These are phyloP conservation scores for Capreolus pygargus DNA, from an alignment of 2,113 vertebrate genomes.

Conservation along the genomic window DNA sequence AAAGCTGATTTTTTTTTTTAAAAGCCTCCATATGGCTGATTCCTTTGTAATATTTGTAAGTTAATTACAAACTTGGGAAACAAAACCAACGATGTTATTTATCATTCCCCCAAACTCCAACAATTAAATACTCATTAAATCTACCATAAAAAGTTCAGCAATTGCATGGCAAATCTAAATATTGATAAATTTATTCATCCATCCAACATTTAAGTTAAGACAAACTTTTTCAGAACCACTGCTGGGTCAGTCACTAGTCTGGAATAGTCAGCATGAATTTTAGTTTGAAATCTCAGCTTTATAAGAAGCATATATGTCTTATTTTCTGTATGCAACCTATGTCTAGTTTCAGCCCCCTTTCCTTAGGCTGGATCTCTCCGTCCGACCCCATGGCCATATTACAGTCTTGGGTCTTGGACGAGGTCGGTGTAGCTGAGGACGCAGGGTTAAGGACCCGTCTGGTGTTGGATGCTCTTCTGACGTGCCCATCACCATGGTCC, in stretches of 20 bases:
- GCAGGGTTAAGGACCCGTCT: background rate
- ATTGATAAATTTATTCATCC: background rate
- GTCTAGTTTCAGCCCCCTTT: background rate
- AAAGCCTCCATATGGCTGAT: background rate
- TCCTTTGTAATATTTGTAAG: background rate
- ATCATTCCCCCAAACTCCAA: background rate
- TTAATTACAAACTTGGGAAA: background rate
- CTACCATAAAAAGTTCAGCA: background rate
- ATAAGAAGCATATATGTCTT: background rate
- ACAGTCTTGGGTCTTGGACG: background rate
- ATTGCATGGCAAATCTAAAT: background rate
- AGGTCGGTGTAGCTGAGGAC: background rate
- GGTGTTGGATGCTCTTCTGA: background rate
- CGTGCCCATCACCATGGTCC: fast-evolving
- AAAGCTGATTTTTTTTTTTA: background rate
- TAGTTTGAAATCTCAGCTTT: background rate
- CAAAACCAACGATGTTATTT: background rate
- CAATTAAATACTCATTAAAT: no score
- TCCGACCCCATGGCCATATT: background rate
- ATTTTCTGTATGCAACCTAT: background rate
- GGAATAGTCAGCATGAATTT: background rate
- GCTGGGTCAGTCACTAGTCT: background rate
- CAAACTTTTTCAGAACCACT: background rate
- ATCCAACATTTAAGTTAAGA: background rate
- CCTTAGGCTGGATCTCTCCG: background rate